Evolutionary conservation across 2,888 invertebrate genomes (phyloP).

Genomic region (Melieria omissa): DNA sequence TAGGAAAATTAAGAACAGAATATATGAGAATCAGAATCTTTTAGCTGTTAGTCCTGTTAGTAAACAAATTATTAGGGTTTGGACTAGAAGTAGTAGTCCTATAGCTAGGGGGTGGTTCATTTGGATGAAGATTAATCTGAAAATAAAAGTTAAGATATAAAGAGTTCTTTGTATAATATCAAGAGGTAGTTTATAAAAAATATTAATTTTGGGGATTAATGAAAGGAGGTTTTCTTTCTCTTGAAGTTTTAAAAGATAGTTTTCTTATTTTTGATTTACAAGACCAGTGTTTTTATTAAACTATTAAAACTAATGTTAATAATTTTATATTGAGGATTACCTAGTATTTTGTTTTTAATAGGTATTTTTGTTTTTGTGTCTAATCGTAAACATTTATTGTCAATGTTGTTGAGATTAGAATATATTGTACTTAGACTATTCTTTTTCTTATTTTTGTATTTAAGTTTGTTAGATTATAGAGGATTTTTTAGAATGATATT

Average conservation of each 20-base stretch:
- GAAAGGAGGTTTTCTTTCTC: slow-evolving; percentile 70
- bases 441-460: slow-evolving; percentile 68
- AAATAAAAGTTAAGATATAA: slow-evolving; percentile 59
- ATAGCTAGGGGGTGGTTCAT: slow-evolving; percentile 70
- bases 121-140: slow-evolving; percentile 65
- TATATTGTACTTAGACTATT: slow-evolving; percentile 72
- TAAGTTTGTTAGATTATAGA: slow-evolving; percentile 68
- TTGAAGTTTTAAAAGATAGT: slow-evolving; percentile 72
- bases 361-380: slow-evolving; percentile 70
- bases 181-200: slow-evolving; percentile 76
- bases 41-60: slow-evolving; percentile 68
- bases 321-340: slow-evolving; percentile 63
- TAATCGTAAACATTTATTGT: slow-evolving; percentile 72
- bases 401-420: slow-evolving; percentile 72
- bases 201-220: slow-evolving; percentile 78
- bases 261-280: slow-evolving; percentile 74
- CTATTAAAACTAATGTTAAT: slow-evolving; percentile 73
- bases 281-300: slow-evolving; percentile 77
- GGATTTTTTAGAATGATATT: slow-evolving; percentile 72
- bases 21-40: slow-evolving; percentile 73
- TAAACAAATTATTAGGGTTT: slow-evolving; percentile 69
- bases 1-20: slow-evolving; percentile 73
- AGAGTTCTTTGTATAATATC: slow-evolving; percentile 53
- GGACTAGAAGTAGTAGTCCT: slow-evolving; percentile 69
- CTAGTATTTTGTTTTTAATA: slow-evolving; percentile 68